Conservation (phyloP, 2,113 vertebrate genomes). For the Lophochroa leadbeateri region DNA sequence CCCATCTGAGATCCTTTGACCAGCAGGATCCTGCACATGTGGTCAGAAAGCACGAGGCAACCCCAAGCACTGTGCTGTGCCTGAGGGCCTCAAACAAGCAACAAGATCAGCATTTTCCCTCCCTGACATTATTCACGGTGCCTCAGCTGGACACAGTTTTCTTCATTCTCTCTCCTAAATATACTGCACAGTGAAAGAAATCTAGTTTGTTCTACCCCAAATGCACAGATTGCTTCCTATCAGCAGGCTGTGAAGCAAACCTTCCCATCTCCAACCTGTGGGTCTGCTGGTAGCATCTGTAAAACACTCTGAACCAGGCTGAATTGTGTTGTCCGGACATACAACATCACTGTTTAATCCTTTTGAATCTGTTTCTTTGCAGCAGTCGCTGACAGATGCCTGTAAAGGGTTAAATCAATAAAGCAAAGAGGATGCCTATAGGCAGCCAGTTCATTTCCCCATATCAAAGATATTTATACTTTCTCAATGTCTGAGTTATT, state of each 20-base stretch:
- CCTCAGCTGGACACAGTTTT: background rate
- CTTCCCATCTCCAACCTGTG: background rate
- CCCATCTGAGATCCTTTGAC: background rate
- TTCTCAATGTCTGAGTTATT: constrained; percentile 67
- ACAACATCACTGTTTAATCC: background rate
- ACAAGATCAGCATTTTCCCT: background rate
- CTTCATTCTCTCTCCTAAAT: background rate
- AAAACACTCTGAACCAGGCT: background rate
- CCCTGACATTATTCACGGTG: background rate
- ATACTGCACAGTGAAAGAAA: background rate
- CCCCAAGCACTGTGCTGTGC: background rate
- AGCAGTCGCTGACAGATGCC: background rate
- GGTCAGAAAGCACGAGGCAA: background rate
- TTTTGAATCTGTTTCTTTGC: background rate
- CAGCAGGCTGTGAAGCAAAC: background rate
- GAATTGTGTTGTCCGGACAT: background rate
- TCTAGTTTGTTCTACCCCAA: background rate
- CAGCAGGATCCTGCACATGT: background rate
- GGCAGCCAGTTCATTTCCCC: constrained; percentile 60
- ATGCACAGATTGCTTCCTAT: background rate
- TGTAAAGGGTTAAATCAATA: constrained; percentile 62
- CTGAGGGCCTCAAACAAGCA: background rate
- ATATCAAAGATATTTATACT: constrained; percentile 67
- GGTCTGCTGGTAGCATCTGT: background rate
- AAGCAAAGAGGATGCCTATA: constrained; percentile 37